Percentiles rank a stretch among this genome's conserved stretches.
Conservation (phyloP, 2,888 invertebrate species). For the Pseudolycoriella hygida region DNA sequence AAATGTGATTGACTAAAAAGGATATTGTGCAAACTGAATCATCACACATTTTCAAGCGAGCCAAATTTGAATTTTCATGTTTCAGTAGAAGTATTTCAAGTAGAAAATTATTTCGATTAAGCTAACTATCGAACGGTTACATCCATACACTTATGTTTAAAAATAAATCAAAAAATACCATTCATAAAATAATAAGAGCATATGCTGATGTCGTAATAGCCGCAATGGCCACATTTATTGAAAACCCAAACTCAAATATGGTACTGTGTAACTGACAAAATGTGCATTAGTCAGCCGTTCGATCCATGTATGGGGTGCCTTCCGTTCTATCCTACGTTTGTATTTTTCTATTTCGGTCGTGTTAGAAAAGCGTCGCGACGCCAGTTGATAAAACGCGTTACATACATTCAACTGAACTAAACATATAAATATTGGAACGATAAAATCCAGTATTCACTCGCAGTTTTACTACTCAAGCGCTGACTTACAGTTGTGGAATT, state of each 20-base stretch:
- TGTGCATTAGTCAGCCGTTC: slow-evolving; percentile 1
- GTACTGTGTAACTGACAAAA: background rate
- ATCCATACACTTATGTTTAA: too few relatives aligned
- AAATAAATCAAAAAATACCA: too few relatives aligned
- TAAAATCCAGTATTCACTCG: slow-evolving; percentile 29
- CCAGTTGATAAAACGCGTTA: background rate
- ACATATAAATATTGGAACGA: slow-evolving; percentile 30
- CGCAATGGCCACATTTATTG: too few relatives aligned
- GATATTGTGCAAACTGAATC: too few relatives aligned
- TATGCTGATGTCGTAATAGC: too few relatives aligned
- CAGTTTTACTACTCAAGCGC: slow-evolving; percentile 20
- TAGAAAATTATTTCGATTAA: too few relatives aligned
- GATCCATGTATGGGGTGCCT: slow-evolving; percentile 27
- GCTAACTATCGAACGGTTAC: too few relatives aligned
- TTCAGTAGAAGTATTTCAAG: too few relatives aligned
- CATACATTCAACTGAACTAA: slow-evolving; percentile 8
- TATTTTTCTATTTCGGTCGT: slow-evolving; percentile 4
- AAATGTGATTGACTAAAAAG: too few relatives aligned
- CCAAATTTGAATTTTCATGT: too few relatives aligned
- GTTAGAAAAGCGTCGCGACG: slow-evolving; percentile 1
- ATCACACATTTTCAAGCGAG: too few relatives aligned
- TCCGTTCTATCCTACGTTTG: background rate
- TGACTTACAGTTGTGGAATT: background rate
- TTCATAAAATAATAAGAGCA: too few relatives aligned
- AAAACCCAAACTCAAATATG: background rate